Base-by-base conservation (phyloP, 1,140 invertebrate species). In the Agraylea sexmaculata region DNA sequence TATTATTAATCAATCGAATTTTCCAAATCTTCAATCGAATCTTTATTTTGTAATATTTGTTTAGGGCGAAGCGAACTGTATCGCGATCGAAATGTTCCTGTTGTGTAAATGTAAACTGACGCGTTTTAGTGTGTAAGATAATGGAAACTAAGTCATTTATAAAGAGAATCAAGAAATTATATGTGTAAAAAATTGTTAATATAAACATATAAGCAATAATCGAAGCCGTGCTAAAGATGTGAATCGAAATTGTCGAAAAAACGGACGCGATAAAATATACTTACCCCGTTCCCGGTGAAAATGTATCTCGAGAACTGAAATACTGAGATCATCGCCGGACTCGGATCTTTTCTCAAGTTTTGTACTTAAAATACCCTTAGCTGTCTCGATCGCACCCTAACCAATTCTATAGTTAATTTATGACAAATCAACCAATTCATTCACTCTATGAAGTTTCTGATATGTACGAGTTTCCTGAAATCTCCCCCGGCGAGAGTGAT, bases 71-170 rank as follows among this genome's bases (percentile, higher is more conserved):
- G 39, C 34, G 47, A 45, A 43, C 40, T 35, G 36, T 45, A 37
- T 45, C 40, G 41, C 35, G 43, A 44, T 49, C n/a, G 45, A 43
- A 40, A 49, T 45, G 47, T 49, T 49, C 47, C 47, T 49, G 43
- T 49, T 49, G 39, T 41, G 34, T 45, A 45, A 45, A 36, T 42
- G 29, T 43, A 42, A 40, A 46, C 39, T 45, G 45, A 45, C 43
- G 45, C 16, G 45, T 49, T 45, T 41, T 43, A 49, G 43, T 49
- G 45, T 43, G 29, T 49, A 49, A 49, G 47, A 25, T 49, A 45
- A 40, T 43, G 43, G 45, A 49, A 49, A 45, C 47, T 49, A 49
- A 49, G 47, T 49, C 47, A 49, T 49, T 46, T 42, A 35, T 32
- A 49, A 47, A n/a, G n/a, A n/a, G n/a, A n/a, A n/a, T n/a, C n/a